These are phyloP conservation scores for Brevipalpus yothersi DNA, from an alignment of 1,140 invertebrate species.

Conservation along the genomic window DNA sequence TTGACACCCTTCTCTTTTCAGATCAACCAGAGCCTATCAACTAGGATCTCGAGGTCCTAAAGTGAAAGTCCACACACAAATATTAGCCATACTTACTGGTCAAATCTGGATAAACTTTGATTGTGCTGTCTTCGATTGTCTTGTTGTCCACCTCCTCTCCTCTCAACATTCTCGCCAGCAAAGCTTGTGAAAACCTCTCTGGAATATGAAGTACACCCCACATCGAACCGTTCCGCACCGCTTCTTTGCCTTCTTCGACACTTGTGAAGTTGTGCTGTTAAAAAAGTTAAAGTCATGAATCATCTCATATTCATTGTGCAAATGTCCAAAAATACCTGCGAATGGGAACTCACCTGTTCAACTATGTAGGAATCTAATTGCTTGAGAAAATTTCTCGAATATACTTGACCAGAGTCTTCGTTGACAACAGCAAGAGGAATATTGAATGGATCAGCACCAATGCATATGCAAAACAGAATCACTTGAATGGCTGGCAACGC, in stretches of 20 bases:
- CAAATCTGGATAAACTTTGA: constrained; percentile 65
- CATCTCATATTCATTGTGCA: too few species aligned
- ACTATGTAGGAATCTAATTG: constrained; percentile 1
- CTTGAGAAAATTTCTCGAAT: constrained; percentile 2
- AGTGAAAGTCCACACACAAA: too few species aligned
- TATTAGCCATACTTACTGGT: constrained; percentile 47
- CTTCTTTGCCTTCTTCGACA: constrained; percentile 34
- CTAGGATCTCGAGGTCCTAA: too few species aligned
- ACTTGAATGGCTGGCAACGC: constrained; percentile 71
- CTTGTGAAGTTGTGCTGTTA: constrained; percentile 36
- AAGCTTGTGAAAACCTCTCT: constrained; percentile 54
- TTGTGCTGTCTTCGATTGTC: constrained; percentile 50
- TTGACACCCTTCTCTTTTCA: too few species aligned
- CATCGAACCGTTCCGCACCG: constrained; percentile 41
- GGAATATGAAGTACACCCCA: constrained; percentile 69
- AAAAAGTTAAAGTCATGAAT: too few species aligned
- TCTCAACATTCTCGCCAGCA: constrained; percentile 38
- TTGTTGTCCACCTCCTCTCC: constrained; percentile 41
- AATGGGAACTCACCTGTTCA: background rate
- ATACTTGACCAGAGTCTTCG: constrained; percentile 13
- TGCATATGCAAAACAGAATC: constrained; percentile 77
- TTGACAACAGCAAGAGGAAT: constrained; percentile 52
- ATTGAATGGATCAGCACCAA: constrained; percentile 61
- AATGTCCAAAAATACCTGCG: too few species aligned
- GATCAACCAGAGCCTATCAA: too few species aligned